phyloP scores from a whole-genome alignment of 1,140 invertebrate genomes.

The Whitmania pigra region DNA sequence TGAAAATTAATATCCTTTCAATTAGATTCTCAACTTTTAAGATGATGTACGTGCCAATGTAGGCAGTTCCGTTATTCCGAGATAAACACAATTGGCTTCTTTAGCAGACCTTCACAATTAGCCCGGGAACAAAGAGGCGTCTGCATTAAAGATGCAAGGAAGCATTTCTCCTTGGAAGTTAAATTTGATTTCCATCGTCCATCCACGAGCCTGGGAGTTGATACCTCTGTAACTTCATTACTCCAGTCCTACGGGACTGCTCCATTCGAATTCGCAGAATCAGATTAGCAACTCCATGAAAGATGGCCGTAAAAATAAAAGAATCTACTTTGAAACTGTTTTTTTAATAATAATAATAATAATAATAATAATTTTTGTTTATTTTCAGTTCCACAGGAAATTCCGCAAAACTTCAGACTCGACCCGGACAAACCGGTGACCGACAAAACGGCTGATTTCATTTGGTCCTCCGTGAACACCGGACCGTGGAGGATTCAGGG shows the following conservation, averaged over 20 bases:
- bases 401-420: conserved; percentile 22
- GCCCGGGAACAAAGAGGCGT: background rate
- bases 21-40: too few relatives aligned
- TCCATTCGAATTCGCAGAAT: too few relatives aligned
- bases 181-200: conserved; percentile 23
- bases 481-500: conserved; percentile 25
- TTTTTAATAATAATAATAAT: conserved; percentile 15
- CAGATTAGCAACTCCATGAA: too few relatives aligned
- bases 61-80: background rate
- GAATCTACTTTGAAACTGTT: too few relatives aligned
- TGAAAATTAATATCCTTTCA: too few relatives aligned
- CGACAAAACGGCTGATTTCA: conserved; percentile 21
- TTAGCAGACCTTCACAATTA: background rate
- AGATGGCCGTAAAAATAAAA: too few relatives aligned
- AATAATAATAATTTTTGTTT: background rate
- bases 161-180: conserved; percentile 11
- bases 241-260: too few relatives aligned
- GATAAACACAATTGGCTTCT: background rate
- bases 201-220: too few relatives aligned
- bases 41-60: background rate
- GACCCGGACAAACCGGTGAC: conserved; percentile 21
- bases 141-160: conserved; percentile 1
- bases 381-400: conserved; percentile 20
- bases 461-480: conserved; percentile 23
- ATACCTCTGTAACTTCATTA: too few relatives aligned